These are phyloP conservation scores for Metellina segmentata DNA, from an alignment of 2,888 invertebrate species.

Conservation along the genomic window DNA sequence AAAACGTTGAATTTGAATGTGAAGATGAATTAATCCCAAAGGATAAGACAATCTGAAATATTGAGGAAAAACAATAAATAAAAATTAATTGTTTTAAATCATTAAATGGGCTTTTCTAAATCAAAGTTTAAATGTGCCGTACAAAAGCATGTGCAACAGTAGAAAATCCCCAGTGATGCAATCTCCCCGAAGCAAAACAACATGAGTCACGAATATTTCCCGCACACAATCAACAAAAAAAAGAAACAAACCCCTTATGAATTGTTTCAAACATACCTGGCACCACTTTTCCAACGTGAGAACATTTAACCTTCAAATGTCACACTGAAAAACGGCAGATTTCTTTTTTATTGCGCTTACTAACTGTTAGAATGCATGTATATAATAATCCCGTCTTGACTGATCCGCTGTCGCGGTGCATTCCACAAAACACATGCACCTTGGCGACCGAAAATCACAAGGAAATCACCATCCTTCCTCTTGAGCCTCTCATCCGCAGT, in stretches of 20 bases:
- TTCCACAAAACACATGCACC: conserved; percentile 2
- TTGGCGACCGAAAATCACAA: neutral
- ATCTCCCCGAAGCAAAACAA: neutral
- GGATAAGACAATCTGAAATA: no score
- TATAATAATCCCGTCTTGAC: neutral
- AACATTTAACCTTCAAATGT: conserved; percentile 65
- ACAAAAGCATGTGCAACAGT: neutral
- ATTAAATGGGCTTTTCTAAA: no score
- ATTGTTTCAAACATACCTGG: conserved; percentile 51
- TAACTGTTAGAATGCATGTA: neutral
- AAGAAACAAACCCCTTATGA: neutral
- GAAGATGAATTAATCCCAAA: no score
- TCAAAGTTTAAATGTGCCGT: neutral
- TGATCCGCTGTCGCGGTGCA: neutral
- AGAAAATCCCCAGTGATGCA: neutral
- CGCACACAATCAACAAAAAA: neutral
- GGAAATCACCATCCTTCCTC: conserved; percentile 31
- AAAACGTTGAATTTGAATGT: no score
- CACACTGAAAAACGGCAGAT: conserved; percentile 3
- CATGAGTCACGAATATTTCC: neutral
- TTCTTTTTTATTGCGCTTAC: neutral
- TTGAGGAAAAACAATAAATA: no score
- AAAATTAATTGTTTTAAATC: no score
- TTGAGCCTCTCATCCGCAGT: neutral
- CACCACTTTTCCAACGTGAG: conserved; percentile 66